A percentile compares a stretch with the other conserved stretches of the same genome.
Conservation (phyloP, 2,113 vertebrate species). For the Neopipo cinnamomea region DNA sequence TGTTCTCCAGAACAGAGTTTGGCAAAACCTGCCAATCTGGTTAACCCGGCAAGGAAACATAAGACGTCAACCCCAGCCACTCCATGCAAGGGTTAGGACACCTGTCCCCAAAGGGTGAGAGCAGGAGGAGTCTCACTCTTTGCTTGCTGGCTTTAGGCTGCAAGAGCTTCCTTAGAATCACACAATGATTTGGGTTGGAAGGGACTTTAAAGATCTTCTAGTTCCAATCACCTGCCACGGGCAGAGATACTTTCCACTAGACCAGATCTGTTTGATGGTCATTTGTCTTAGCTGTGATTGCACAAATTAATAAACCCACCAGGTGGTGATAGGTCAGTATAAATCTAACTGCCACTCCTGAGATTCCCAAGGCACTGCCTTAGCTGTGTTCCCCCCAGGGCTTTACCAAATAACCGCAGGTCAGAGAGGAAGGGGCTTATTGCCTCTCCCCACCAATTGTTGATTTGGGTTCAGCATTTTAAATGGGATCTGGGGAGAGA, state of each 20-base stretch:
- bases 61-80: background rate
- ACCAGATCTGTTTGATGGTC: background rate
- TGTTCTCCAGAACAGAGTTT: background rate
- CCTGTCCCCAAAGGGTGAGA: background rate
- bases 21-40: background rate
- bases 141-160: background rate
- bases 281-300: background rate
- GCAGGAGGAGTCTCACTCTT: background rate
- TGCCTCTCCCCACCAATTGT: background rate
- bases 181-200: background rate
- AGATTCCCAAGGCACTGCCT: background rate
- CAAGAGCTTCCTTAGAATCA: background rate
- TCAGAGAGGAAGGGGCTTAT: background rate
- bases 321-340: background rate
- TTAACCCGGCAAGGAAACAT: background rate
- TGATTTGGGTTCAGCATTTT: background rate
- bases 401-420: background rate
- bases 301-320: background rate
- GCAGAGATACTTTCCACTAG: background rate
- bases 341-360: background rate
- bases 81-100: background rate
- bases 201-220: background rate
- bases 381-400: fast-evolving
- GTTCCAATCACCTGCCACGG: fast-evolving
- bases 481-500: background rate